These are phyloP conservation scores for Dilophus febrilis DNA, from an alignment of 2,888 invertebrate genomes.

Conservation along the genomic window DNA sequence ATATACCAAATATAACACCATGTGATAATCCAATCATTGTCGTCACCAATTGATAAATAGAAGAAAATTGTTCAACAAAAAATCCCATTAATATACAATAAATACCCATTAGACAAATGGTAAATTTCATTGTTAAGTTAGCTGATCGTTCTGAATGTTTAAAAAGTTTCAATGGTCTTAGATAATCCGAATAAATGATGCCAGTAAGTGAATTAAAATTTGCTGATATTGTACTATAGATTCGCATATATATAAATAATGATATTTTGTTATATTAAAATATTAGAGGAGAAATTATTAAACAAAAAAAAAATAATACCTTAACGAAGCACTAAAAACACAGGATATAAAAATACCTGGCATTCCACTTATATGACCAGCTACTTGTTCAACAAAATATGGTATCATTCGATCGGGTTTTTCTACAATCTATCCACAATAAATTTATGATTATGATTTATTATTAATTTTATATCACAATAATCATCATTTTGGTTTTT, in stretches of 20 bases:
- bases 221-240: constrained; percentile 37
- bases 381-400: constrained; percentile 5
- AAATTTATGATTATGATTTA: too few species aligned
- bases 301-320: not conserved
- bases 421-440: constrained; percentile 18
- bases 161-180: constrained; percentile 26
- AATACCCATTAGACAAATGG: constrained; percentile 32
- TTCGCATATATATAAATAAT: constrained; percentile 1
- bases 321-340: constrained; percentile 8
- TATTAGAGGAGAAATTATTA: too few species aligned
- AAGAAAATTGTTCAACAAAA: constrained; percentile 29
- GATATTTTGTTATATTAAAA: too few species aligned
- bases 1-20: constrained; percentile 46
- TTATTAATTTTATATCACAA: too few species aligned
- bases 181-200: constrained; percentile 38
- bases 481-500: too few species aligned
- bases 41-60: constrained; percentile 32
- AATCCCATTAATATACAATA: constrained; percentile 39
- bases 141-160: constrained; percentile 30
- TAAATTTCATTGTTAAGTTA: constrained; percentile 32
- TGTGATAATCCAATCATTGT: constrained; percentile 33
- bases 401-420: constrained; percentile 32
- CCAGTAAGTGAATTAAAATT: constrained; percentile 37
- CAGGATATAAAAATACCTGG: constrained; percentile 6
- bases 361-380: constrained; percentile 6